phyloP scores from a whole-genome alignment of 2,113 vertebrate species.

The Halcyon senegalensis region DNA sequence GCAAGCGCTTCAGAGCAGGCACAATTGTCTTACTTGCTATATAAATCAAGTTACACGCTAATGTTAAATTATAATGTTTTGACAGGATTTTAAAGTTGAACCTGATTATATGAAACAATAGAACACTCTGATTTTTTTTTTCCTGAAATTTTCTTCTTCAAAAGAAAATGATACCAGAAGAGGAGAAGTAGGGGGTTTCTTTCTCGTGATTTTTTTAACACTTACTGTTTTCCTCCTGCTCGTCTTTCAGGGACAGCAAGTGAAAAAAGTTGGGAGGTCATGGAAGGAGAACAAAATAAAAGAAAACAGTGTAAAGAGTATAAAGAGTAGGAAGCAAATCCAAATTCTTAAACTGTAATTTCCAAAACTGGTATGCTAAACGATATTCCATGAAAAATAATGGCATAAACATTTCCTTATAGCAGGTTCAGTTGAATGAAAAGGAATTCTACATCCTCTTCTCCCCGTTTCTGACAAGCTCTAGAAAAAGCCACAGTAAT shows the following conservation, averaged over 20 bases:
- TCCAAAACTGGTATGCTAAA: not conserved
- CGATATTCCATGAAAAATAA: not conserved
- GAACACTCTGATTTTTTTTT: not conserved
- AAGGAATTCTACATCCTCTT: not conserved
- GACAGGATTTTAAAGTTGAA: conserved; percentile 60
- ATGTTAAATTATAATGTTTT: conserved; percentile 68
- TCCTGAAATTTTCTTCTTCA: not conserved
- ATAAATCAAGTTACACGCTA: conserved; percentile 56
- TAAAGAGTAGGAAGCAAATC: not conserved
- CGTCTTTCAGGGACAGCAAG: not conserved
- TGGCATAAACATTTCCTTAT: not conserved
- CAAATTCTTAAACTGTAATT: not conserved
- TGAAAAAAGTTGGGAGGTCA: not conserved
- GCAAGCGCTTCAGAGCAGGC: conserved; percentile 57
- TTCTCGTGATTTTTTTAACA: not conserved
- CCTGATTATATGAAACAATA: conserved; percentile 63
- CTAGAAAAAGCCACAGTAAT: conserved; percentile 6
- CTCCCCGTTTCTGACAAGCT: not conserved
- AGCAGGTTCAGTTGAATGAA: not conserved
- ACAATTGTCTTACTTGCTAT: conserved; percentile 59
- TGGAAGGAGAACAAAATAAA: not conserved
- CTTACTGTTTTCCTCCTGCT: not conserved
- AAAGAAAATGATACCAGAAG: not conserved
- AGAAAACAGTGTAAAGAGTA: not conserved
- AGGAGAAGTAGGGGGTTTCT: not conserved